Evolutionary conservation across 1,140 invertebrate genomes (phyloP), one percentile per base, ranked within the genome.

Genomic region (Carposina sasakii): DNA sequence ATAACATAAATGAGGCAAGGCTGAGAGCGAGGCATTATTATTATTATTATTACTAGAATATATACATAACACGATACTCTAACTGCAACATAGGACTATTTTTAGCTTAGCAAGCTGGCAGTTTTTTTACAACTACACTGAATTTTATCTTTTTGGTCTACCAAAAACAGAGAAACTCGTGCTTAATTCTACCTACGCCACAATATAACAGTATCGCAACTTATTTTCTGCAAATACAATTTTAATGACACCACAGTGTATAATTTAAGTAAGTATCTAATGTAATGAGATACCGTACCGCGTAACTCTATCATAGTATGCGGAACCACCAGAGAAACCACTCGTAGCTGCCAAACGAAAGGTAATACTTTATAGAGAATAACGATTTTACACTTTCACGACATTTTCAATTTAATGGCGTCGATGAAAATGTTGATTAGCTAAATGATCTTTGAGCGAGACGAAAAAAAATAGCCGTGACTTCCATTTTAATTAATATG

Each of bases 241-340:
- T n/a, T n/a, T 63, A 64, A 67, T 57, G 49, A 59, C 60, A 55
- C 16, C 60, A 64, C 53, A n/a, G n/a, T n/a, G n/a, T n/a, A n/a
- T n/a, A n/a, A n/a, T n/a, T n/a, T n/a, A n/a, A n/a, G n/a, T n/a
- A n/a, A n/a, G n/a, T 69, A 72, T 61, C 63, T 52, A 49, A 47
- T 43, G 66, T 73, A 75, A 75, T 66, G 61, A 66, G 66, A 75
- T 54, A 63, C 63, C 50, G 51, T 54, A 63, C 63, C 50, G 51
- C 55, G 68, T 68, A 75, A 72, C 69, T 69, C 64, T 73, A 71
- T 71, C 71, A 71, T 67, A n/a, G n/a, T n/a, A 68, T 60, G 61
- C 63, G 64, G 54, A 63, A 67, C 63, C 67, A 62, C 63, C 59
- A 56, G 74, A 73, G 74, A 77, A 77, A 77, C 57, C 51, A 54